Evolutionary conservation across 2,113 vertebrate genomes (phyloP), one percentile per base, ranked within the genome.

Genomic region (Bothrops jararaca): DNA sequence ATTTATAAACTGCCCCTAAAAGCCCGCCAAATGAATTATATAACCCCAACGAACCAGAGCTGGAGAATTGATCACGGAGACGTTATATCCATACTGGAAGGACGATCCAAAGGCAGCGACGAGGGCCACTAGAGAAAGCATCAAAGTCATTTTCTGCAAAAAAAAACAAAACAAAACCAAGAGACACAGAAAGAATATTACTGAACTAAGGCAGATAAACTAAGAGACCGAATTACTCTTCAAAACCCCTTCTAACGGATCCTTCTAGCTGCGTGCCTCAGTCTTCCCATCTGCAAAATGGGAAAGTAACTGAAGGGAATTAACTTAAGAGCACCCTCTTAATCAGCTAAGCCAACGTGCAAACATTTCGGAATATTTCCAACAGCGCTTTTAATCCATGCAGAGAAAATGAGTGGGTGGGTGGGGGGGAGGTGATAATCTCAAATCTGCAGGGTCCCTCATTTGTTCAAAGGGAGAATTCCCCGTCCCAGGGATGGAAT

Each of bases 51-150:
- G 93, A 98, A 99, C 99, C 94, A 86, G 92, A 0, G 98, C 95
- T 1, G 99, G 99, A 74, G 99, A 98, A 96, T 99, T 99, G 95
- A 99, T 93, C 0, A 96, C 98, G 0, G 99, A 98, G 54, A 99
- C 98, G 0, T 99, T 99, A 95, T 99, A 99, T 6, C 99, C 99
- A 0, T 99, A 99, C 96, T 99, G 99, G 97, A 99, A 99, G 18
- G 99, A 99, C 0, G 99, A 99, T 26, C 99, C 99, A n/a, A 99
- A 99, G 0, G 98, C 96, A 1, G 98, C 97, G 3, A 99, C 90
- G 88, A 99, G 97, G 0, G 98, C 97, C 0, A 98, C 98, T 93
- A 98, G 54, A 0, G 91, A 97, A 1, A 99, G 98, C 11, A 97
- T 42, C 0, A 94, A 2, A 0, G 99, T 99, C 92, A 99, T 93